A percentile compares a stretch with the other conserved stretches of the same genome.
phyloP scores from a whole-genome alignment of 2,797 vertebrate species.

The Arctocebus calabarensis region DNA sequence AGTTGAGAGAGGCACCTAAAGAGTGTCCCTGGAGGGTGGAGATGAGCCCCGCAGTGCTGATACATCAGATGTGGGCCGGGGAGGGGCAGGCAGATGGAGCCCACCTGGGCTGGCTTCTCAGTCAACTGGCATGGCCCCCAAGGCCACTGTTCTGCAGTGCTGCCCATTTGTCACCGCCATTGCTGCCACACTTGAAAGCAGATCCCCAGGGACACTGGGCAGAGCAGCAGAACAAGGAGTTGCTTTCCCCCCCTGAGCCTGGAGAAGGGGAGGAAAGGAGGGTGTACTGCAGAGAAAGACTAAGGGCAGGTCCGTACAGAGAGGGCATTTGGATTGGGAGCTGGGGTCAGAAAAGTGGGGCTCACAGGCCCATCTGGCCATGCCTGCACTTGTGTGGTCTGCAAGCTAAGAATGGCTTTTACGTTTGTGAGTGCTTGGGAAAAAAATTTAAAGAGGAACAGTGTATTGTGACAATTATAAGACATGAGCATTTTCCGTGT shows the following conservation, averaged over 20 bases:
- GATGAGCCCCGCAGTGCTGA: not conserved
- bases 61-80: not conserved
- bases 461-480: not conserved
- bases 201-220: not conserved
- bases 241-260: not conserved
- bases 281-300: not conserved
- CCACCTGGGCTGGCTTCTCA: not conserved
- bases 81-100: not conserved
- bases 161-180: conserved; percentile 65
- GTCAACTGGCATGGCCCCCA: not conserved
- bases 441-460: not conserved
- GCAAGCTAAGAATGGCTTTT: not conserved
- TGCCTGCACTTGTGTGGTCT: not conserved
- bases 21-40: not conserved
- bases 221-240: not conserved
- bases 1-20: not conserved
- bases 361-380: accelerated
- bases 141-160: not conserved
- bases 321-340: not conserved
- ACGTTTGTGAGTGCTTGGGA: not conserved
- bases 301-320: not conserved
- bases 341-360: accelerated
- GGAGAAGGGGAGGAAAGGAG: not conserved
- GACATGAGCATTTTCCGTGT: not conserved
- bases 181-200: conserved; percentile 15